These are phyloP conservation scores for Amblyopsis hoosieri DNA, from an alignment of 2,797 vertebrate species.

Conservation along the genomic window DNA sequence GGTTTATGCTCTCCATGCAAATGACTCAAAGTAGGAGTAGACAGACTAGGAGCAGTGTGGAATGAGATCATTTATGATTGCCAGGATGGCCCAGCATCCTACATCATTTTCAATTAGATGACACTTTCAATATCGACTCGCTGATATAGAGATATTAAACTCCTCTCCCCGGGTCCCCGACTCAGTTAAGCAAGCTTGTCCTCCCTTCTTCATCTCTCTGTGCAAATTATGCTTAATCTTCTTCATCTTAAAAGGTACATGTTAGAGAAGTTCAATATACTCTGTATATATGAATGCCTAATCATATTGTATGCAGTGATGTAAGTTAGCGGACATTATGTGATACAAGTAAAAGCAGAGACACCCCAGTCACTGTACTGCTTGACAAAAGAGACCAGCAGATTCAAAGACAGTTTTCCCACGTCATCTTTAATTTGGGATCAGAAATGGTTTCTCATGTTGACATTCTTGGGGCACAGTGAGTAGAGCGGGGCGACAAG, in stretches of 20 bases:
- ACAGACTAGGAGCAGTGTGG: conserved; percentile 77
- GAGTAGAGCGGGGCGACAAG: too few species aligned
- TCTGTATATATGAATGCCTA: too few species aligned
- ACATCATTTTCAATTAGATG: conserved; percentile 86
- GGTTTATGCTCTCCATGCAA: conserved; percentile 82
- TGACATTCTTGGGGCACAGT: too few species aligned
- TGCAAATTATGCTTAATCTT: conserved; percentile 11
- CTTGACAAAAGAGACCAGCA: too few species aligned
- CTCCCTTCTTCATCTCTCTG: conserved; percentile 19
- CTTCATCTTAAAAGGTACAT: background rate
- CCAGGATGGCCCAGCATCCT: conserved; percentile 68
- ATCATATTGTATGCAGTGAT: too few species aligned
- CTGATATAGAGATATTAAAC: conserved; percentile 84
- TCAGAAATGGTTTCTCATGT: too few species aligned
- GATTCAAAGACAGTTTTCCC: too few species aligned
- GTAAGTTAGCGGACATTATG: too few species aligned
- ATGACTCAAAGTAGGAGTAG: conserved; percentile 81
- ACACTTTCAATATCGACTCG: conserved; percentile 81
- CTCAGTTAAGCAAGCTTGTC: conserved; percentile 73
- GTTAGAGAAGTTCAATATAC: too few species aligned
- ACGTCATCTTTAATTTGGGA: too few species aligned
- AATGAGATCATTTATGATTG: conserved; percentile 80
- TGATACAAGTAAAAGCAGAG: too few species aligned
- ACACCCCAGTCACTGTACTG: too few species aligned
- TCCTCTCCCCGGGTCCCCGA: conserved; percentile 69